Conservation (phyloP, 2,113 vertebrate species). For the Dryoscopus gambensis region DNA sequence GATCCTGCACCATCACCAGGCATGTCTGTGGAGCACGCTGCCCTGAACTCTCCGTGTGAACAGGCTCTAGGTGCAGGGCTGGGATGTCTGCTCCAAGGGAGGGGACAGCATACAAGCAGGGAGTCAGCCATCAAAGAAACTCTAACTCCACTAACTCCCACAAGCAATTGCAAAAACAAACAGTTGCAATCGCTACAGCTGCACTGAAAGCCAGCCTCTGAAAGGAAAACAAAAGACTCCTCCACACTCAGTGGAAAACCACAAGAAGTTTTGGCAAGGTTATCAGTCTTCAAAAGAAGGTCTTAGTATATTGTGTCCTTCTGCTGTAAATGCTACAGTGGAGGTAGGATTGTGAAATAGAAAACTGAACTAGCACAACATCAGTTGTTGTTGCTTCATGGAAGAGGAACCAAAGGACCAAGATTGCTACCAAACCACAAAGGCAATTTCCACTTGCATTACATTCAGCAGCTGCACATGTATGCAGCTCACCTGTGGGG, state of each 20-base stretch:
- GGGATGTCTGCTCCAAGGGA: not conserved
- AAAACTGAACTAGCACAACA: not conserved
- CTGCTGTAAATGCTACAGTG: not conserved
- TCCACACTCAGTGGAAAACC: not conserved
- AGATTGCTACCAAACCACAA: not conserved
- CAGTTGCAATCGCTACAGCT: not conserved
- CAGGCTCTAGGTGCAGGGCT: not conserved
- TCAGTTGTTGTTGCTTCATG: not conserved
- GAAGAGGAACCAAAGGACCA: not conserved
- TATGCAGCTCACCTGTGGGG: not conserved
- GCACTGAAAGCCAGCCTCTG: not conserved
- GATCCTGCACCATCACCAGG: rapidly evolving
- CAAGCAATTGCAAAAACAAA: not conserved
- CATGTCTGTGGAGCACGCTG: rapidly evolving
- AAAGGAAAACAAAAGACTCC: not conserved
- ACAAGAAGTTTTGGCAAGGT: not conserved
- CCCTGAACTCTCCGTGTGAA: not conserved
- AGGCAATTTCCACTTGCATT: not conserved
- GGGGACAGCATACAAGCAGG: not conserved
- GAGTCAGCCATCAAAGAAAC: not conserved
- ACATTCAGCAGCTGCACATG: not conserved
- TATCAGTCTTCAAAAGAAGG: not conserved
- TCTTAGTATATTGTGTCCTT: not conserved
- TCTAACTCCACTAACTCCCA: not conserved
- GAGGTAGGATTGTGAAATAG: not conserved